Conservation (phyloP, 2,113 vertebrate genomes). For the Columba livia region DNA sequence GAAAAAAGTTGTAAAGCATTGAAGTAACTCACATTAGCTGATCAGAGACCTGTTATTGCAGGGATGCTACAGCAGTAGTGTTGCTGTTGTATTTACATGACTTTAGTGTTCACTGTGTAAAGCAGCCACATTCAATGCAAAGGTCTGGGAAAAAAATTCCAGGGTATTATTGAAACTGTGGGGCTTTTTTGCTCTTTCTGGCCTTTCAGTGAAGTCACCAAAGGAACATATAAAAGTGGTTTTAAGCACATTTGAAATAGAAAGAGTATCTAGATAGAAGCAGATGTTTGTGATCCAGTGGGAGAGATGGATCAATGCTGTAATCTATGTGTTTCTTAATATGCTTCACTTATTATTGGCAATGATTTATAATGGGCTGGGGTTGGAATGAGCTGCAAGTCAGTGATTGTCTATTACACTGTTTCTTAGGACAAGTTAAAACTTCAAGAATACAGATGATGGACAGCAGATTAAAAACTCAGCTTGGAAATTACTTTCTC, state of each 20-base stretch:
- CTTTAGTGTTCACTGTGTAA: not conserved
- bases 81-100: not conserved
- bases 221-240: not conserved
- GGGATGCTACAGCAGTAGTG: not conserved
- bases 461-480: not conserved
- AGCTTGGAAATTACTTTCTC: not conserved
- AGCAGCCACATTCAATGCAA: not conserved
- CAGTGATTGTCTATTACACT: not conserved
- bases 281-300: not conserved
- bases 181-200: not conserved
- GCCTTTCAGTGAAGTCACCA: not conserved
- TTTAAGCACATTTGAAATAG: not conserved
- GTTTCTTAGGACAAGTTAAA: not conserved
- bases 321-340: slow-evolving; percentile 32
- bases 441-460: not conserved
- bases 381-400: not conserved
- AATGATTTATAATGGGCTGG: not conserved
- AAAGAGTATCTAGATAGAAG: not conserved
- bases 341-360: not conserved
- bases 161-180: not conserved
- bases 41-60: not conserved
- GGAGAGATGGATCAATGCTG: slow-evolving; percentile 25
- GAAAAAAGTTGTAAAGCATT: not conserved
- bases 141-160: not conserved
- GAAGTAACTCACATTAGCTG: not conserved